Evolutionary conservation across 2,888 invertebrate genomes (phyloP).

Genomic region (Biston stratarius): DNA sequence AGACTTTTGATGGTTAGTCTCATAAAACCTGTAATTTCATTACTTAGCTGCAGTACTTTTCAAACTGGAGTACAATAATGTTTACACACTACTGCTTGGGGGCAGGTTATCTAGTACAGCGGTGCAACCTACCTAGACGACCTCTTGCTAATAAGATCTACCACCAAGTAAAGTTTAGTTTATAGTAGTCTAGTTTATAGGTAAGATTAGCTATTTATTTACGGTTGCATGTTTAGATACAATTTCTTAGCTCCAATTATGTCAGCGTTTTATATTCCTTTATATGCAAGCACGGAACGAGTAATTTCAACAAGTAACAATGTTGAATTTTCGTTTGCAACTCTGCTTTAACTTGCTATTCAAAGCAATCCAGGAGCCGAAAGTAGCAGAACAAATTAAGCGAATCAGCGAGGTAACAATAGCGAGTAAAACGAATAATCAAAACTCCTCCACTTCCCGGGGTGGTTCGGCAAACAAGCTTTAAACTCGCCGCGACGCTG

Average conservation of each 20-base stretch:
- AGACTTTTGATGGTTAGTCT: too few relatives aligned
- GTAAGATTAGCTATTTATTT: conserved; percentile 23
- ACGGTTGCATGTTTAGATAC: conserved; percentile 45
- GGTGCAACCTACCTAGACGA: too few relatives aligned
- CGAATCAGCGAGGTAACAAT: conserved; percentile 57
- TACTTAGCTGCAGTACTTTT: too few relatives aligned
- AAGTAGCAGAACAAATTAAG: conserved; percentile 46
- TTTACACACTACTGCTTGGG: too few relatives aligned
- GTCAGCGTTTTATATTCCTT: conserved; percentile 23
- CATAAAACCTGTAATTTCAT: too few relatives aligned
- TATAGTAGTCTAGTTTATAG: too few relatives aligned
- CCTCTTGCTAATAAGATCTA: too few relatives aligned
- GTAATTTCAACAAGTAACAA: conserved; percentile 24
- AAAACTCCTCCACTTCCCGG: conserved; percentile 58
- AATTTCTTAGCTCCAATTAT: conserved; percentile 43
- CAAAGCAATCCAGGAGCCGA: not conserved
- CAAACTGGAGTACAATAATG: too few relatives aligned
- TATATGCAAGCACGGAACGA: conserved; percentile 20
- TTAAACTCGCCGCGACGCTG: conserved; percentile 45
- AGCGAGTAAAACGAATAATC: conserved; percentile 61
- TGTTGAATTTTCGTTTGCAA: conserved; percentile 16
- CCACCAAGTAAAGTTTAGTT: not conserved
- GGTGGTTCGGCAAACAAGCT: conserved; percentile 55
- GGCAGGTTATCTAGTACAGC: too few relatives aligned
- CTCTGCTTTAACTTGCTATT: conserved; percentile 11